phyloP scores from a whole-genome alignment of 2,888 invertebrate species.

The Ptilodon capucinus region DNA sequence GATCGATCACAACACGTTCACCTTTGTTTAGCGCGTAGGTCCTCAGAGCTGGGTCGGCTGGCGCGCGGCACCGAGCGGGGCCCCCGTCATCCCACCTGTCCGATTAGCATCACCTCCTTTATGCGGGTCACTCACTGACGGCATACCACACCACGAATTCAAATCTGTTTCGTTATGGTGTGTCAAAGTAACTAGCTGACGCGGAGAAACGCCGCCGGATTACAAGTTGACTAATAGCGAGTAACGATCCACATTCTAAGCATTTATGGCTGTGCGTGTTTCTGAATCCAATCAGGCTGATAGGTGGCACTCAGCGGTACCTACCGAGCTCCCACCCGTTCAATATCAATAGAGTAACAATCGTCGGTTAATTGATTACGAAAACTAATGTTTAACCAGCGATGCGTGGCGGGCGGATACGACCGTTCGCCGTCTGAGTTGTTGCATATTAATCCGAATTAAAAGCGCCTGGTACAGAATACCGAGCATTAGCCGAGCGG shows the following conservation, averaged over 20 bases:
- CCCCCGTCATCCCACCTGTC: constrained; percentile 76
- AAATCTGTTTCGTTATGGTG: constrained; percentile 78
- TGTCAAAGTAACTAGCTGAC: constrained; percentile 71
- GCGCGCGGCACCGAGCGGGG: constrained; percentile 37
- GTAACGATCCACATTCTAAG: constrained; percentile 40
- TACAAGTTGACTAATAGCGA: constrained; percentile 68
- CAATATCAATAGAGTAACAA: constrained; percentile 57
- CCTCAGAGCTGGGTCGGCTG: constrained; percentile 34
- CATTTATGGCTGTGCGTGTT: constrained; percentile 57
- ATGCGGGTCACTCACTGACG: constrained; percentile 70
- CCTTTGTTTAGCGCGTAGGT: constrained; percentile 46
- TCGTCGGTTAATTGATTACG: constrained; percentile 72
- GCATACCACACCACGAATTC: constrained; percentile 67
- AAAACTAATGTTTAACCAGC: constrained; percentile 51
- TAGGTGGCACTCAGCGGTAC: constrained; percentile 68
- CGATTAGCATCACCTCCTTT: constrained; percentile 77
- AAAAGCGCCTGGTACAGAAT: constrained; percentile 71
- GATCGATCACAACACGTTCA: constrained; percentile 64
- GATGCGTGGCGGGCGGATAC: constrained; percentile 31
- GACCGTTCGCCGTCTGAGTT: constrained; percentile 52
- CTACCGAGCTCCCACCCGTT: constrained; percentile 63
- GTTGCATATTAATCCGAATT: constrained; percentile 77
- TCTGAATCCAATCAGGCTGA: constrained; percentile 67
- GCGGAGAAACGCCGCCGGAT: constrained; percentile 61
- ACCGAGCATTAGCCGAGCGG: constrained; percentile 67